phyloP scores from a whole-genome alignment of 2,888 invertebrate species.

The Callimorpha dominula region DNA sequence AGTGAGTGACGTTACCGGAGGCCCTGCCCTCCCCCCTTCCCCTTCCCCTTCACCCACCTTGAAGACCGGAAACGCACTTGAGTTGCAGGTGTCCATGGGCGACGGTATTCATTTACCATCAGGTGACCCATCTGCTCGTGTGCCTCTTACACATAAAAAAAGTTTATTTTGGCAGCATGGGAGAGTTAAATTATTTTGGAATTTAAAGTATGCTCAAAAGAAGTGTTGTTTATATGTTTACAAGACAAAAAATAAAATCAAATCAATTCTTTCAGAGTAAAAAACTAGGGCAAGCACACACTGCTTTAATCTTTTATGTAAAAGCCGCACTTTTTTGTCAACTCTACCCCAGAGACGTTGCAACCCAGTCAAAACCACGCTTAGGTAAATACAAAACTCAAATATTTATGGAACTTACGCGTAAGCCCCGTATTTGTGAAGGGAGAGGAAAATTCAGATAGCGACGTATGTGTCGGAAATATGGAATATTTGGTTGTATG shows the following conservation, averaged over 20 bases:
- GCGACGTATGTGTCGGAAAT: conserved; percentile 41
- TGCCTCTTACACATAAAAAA: no score
- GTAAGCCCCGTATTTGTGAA: conserved; percentile 60
- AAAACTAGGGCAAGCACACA: conserved; percentile 14
- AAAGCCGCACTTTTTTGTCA: conserved; percentile 30
- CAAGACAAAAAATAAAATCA: neutral
- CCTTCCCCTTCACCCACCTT: no score
- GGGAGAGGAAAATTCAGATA: conserved; percentile 46
- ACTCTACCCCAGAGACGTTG: conserved; percentile 38
- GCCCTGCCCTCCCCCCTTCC: no score
- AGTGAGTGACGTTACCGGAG: no score
- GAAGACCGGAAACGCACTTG: no score
- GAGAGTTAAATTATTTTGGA: no score
- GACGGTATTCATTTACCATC: no score
- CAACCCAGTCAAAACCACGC: conserved; percentile 47
- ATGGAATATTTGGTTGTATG: conserved; percentile 38
- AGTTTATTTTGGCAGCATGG: no score
- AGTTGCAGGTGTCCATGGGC: no score
- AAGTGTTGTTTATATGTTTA: neutral
- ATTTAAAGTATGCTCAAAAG: no score
- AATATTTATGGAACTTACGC: conserved; percentile 71
- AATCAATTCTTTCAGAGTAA: conserved; percentile 3
- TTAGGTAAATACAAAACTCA: conserved; percentile 64
- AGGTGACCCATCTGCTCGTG: no score
- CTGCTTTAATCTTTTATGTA: conserved; percentile 23